Percentiles rank a stretch among this genome's conserved stretches.
phyloP scores from a whole-genome alignment of 2,113 vertebrate species.

The Nansenia antarctica region DNA sequence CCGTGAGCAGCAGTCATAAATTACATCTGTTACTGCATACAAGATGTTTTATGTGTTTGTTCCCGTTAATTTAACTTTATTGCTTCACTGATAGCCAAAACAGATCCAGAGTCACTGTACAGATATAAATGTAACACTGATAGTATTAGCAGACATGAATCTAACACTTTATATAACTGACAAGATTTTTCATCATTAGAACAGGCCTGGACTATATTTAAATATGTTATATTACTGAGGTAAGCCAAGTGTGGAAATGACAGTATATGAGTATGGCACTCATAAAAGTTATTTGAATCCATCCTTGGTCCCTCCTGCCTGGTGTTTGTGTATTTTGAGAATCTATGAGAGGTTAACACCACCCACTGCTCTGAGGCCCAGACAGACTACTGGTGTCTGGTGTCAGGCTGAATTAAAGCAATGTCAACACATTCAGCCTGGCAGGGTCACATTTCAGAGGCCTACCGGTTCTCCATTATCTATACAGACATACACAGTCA shows the following conservation, averaged over 20 bases:
- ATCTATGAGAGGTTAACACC: conserved; percentile 77
- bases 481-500: conserved; percentile 27
- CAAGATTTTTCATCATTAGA: conserved; percentile 37
- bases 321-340: conserved; percentile 77
- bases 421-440: conserved; percentile 72
- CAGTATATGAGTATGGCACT: conserved; percentile 59
- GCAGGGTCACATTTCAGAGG: conserved; percentile 64
- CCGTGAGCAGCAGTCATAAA: conserved; percentile 58
- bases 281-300: conserved; percentile 74
- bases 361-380: conserved; percentile 65
- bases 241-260: conserved; percentile 57
- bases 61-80: conserved; percentile 55
- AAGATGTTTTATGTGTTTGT: conserved; percentile 58
- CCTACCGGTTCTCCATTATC: conserved; percentile 58
- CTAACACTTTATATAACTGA: conserved; percentile 37
- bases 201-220: conserved; percentile 31
- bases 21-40: conserved; percentile 56
- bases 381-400: conserved; percentile 72
- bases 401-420: conserved; percentile 71
- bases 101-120: too few relatives aligned
- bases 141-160: conserved; percentile 28
- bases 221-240: conserved; percentile 53
- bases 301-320: conserved; percentile 54
- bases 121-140: not conserved
- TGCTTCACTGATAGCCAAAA: conserved; percentile 28